These are phyloP conservation scores for Pterois miles DNA, from an alignment of 2,797 vertebrate species.

Conservation along the genomic window DNA sequence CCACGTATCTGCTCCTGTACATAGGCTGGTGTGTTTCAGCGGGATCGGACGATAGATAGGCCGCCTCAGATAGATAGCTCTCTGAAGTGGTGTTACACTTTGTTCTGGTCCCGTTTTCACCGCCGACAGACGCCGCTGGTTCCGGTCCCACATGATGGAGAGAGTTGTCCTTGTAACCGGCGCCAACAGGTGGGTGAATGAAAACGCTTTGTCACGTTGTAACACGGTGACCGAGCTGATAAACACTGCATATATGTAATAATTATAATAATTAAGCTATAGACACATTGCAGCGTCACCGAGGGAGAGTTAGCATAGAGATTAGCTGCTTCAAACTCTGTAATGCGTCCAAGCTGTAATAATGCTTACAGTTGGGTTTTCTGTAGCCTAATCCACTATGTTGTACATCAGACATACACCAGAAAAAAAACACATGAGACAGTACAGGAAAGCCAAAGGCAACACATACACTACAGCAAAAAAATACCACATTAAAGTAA, in stretches of 20 bases:
- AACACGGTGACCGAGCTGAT: too few relatives aligned
- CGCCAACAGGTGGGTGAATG: slow-evolving; percentile 86
- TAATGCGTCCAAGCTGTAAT: too few relatives aligned
- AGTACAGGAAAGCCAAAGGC: background rate
- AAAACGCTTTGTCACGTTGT: background rate
- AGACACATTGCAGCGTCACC: too few relatives aligned
- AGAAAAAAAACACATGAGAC: too few relatives aligned
- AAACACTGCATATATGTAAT: too few relatives aligned
- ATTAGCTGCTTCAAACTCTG: background rate
- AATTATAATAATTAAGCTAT: background rate
- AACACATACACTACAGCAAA: rapidly evolving
- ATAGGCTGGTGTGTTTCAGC: slow-evolving; percentile 30
- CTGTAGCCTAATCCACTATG: rapidly evolving
- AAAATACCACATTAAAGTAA: background rate
- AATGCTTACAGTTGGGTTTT: too few relatives aligned
- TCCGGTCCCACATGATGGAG: slow-evolving; percentile 75
- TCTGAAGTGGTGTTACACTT: rapidly evolving
- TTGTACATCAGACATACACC: background rate
- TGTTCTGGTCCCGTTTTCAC: rapidly evolving
- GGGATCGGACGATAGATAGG: slow-evolving; percentile 60
- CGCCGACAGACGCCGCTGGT: background rate
- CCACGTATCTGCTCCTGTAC: slow-evolving; percentile 45
- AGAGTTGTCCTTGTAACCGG: slow-evolving; percentile 90
- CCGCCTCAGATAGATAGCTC: rapidly evolving
- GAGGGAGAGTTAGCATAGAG: background rate